phyloP scores from a whole-genome alignment of 2,888 invertebrate species.

The Caenorhabditis drosophilae region DNA sequence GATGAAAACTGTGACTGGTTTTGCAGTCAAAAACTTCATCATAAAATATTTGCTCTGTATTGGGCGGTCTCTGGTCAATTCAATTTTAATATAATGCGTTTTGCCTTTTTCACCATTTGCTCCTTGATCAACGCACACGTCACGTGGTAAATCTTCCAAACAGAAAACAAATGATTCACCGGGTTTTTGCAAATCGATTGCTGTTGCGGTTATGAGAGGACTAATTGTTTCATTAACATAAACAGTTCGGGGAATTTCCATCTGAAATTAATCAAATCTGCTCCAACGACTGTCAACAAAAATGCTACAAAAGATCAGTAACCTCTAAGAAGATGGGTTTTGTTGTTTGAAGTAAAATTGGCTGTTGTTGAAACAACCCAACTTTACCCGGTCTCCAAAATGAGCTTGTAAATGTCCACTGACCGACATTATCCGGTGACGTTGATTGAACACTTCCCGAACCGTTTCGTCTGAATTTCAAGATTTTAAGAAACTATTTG shows the following conservation, averaged over 20 bases:
- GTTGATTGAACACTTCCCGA: constrained; percentile 14
- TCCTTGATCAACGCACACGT: constrained; percentile 54
- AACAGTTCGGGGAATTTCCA: constrained; percentile 60
- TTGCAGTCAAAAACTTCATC: constrained; percentile 46
- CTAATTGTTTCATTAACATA: constrained; percentile 66
- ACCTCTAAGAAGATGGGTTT: constrained; percentile 48
- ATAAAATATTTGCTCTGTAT: constrained; percentile 53
- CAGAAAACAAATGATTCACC: constrained; percentile 44
- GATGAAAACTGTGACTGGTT: constrained; percentile 40
- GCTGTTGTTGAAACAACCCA: constrained; percentile 30
- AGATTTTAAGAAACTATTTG: neutral
- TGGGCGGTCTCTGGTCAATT: constrained; percentile 30
- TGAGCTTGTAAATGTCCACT: constrained; percentile 36
- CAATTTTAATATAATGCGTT: constrained; percentile 48
- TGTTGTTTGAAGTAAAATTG: constrained; percentile 22
- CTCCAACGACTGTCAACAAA: neutral
- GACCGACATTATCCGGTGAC: constrained; percentile 41
- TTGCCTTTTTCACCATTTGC: constrained; percentile 41
- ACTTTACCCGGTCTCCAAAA: constrained; percentile 38
- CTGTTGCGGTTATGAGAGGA: constrained; percentile 56
- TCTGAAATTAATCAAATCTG: constrained; percentile 31
- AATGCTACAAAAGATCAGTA: neutral
- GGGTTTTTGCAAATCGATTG: constrained; percentile 23
- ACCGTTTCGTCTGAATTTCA: constrained; percentile 31
- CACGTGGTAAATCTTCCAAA: constrained; percentile 39